A percentile compares a stretch with the other conserved stretches of the same genome.
Conservation (phyloP, 2,888 invertebrate genomes). For the Kryphioiulus occultus region DNA sequence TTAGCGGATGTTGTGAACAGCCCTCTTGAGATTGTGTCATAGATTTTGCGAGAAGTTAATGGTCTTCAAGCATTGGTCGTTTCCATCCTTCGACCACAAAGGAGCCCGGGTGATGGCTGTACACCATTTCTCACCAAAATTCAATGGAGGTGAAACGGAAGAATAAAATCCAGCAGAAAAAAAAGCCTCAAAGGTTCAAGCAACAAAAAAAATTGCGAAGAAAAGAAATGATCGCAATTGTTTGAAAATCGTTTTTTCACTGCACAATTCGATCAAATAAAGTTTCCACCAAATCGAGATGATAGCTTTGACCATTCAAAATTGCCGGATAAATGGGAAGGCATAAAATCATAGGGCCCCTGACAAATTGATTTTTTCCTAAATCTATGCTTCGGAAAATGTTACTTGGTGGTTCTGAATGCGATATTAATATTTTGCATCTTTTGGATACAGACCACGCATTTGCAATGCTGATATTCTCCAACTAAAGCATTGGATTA, state of each 20-base stretch:
- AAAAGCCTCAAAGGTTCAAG: background rate
- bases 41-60: conserved; percentile 1
- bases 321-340: conserved; percentile 7
- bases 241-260: conserved; percentile 35
- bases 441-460: background rate
- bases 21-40: background rate
- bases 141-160: conserved; percentile 20
- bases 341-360: conserved; percentile 17
- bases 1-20: background rate
- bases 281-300: conserved; percentile 35
- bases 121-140: conserved; percentile 11
- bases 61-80: background rate
- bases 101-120: background rate
- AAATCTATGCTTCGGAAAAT: background rate
- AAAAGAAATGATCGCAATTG: conserved; percentile 13
- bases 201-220: conserved; percentile 15
- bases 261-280: conserved; percentile 35
- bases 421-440: background rate
- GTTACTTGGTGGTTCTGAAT: background rate
- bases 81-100: conserved; percentile 10
- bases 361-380: conserved; percentile 20
- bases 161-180: background rate
- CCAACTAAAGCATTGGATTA: background rate
- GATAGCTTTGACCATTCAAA: conserved; percentile 31
- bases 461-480: background rate